phyloP scores from a whole-genome alignment of 2,888 invertebrate species.

The Spisula subtruncata region DNA sequence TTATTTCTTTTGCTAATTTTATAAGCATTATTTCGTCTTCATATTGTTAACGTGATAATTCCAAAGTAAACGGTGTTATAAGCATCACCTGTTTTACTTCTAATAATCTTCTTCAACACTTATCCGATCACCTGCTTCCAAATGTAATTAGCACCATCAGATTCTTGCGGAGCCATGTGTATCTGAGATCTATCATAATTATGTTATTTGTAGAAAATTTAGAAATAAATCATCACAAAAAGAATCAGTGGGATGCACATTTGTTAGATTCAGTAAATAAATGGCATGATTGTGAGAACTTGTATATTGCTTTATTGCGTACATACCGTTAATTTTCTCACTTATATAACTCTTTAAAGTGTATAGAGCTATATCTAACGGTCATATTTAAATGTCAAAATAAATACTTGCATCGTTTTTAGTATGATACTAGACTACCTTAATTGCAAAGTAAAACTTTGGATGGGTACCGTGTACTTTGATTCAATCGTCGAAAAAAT shows the following conservation, averaged over 20 bases:
- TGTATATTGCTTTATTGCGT: too few relatives aligned
- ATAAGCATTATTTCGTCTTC: neutral
- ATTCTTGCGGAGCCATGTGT: neutral
- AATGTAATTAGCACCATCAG: neutral
- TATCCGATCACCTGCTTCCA: neutral
- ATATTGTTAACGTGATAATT: neutral
- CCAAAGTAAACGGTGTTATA: neutral
- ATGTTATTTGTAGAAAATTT: neutral
- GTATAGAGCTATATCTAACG: too few relatives aligned
- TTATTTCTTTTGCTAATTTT: too few relatives aligned
- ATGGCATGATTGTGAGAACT: neutral
- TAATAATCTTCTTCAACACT: neutral
- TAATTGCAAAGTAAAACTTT: too few relatives aligned
- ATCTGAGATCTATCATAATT: neutral
- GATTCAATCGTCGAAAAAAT: too few relatives aligned
- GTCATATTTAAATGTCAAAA: too few relatives aligned
- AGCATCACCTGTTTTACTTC: neutral
- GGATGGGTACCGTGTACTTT: too few relatives aligned
- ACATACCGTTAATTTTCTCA: too few relatives aligned
- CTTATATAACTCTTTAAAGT: too few relatives aligned
- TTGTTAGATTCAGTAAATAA: neutral
- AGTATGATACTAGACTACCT: too few relatives aligned
- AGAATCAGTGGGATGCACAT: neutral
- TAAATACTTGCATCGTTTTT: too few relatives aligned
- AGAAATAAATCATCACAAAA: too few relatives aligned